Base-by-base conservation (phyloP, 2,113 vertebrate species). In the Ceyx margarethae region DNA sequence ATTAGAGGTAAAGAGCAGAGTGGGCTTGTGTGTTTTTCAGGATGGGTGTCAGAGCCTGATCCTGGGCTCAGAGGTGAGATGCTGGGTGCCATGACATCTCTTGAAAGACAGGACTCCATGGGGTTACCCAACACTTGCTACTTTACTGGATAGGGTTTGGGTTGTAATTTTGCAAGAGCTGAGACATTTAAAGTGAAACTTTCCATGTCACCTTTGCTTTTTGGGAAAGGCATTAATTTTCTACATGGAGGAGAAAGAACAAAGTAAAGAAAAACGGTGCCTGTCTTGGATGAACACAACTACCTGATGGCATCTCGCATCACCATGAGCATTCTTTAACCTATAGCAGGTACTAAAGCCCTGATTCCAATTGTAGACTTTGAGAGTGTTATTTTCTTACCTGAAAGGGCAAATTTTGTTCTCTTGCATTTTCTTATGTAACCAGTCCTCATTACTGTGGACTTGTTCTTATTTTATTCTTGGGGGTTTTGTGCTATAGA, bases 71-170 rank as follows among this genome's bases (percentile, higher is more conserved):
- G 26, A 23, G 17, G 42, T 74, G 37, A 58, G 60, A 26, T 1
- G 1, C 2, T 46, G 16, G 1, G 4, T 16, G 31, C 33, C 37
- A 25, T 0, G 1, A 5, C 20, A 29, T 37, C 60, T 51, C 1
- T 10, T 57, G 60, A 54, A 57, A 72, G 57, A 3, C 8, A 53
- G 50, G 33, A 42, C 37, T 53, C 69, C 13, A 0, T 25, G 33
- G 48, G 8, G 37, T 19, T 66, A 37, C 20, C 40, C 37, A 33
- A 48, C 7, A 15, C 14, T 68, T 19, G 5, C 46, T 85, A 31
- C 28, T 85, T 58, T 73, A 31, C 37, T 78, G 29, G 21, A 18
- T 23, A 37, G 43, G 10, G 5, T 26, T 82, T 57, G 17, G 10
- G 14, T 15, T 73, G 21, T 35, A 20, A 25, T 33, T 72, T n/a